Conservation (phyloP, 2,888 invertebrate genomes). For the Lagria hirta region DNA sequence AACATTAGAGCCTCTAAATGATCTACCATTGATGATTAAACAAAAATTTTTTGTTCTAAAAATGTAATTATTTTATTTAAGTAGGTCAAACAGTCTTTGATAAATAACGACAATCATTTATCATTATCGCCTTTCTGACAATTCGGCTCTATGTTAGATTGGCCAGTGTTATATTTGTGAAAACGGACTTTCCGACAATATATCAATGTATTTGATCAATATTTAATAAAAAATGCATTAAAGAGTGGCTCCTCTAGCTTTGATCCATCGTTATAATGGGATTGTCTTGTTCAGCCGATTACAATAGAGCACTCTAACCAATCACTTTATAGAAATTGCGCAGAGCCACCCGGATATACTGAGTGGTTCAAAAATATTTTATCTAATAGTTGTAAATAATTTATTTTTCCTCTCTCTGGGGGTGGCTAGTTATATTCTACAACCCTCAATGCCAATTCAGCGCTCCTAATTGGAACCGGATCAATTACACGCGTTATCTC, state of each 20-base stretch:
- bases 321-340: slow-evolving; percentile 37
- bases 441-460: slow-evolving; percentile 28
- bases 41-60: too few species aligned
- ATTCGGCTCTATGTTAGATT: background rate
- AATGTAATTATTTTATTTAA: too few species aligned
- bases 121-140: too few species aligned
- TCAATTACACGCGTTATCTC: slow-evolving; percentile 41
- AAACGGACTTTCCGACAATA: slow-evolving; percentile 15
- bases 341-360: too few species aligned
- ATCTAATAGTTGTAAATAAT: too few species aligned
- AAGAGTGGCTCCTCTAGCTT: slow-evolving; percentile 34
- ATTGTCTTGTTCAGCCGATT: slow-evolving; percentile 54
- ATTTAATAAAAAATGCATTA: slow-evolving; percentile 33
- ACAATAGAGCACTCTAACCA: slow-evolving; percentile 52
- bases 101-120: too few species aligned
- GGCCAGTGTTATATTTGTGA: slow-evolving; percentile 8
- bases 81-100: too few species aligned
- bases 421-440: too few species aligned
- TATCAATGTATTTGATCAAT: slow-evolving; percentile 31
- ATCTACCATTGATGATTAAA: too few species aligned
- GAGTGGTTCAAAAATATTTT: too few species aligned
- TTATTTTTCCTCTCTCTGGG: too few species aligned
- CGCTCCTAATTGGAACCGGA: slow-evolving; percentile 40
- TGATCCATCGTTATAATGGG: slow-evolving; percentile 52
- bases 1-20: too few species aligned